Evolutionary conservation across 2,888 invertebrate species (phyloP).

Genomic region (Pandemis cinnamomeana): DNA sequence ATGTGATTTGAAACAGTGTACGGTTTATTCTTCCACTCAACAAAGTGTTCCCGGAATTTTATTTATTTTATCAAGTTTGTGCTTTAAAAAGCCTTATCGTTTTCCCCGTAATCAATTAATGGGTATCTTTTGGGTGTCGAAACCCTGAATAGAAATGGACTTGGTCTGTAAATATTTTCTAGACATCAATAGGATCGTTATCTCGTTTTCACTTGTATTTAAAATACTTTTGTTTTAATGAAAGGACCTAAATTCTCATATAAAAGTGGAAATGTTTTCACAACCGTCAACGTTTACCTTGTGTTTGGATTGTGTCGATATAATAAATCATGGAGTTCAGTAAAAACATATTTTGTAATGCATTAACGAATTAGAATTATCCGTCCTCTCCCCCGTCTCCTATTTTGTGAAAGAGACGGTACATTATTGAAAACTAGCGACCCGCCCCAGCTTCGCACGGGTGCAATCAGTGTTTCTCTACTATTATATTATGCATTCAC

Average conservation of each 20-base stretch:
- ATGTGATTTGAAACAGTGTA: constrained; percentile 24
- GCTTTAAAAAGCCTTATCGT: constrained; percentile 34
- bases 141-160: neutral
- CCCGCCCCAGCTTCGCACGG: too few species aligned
- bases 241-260: neutral
- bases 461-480: too few species aligned
- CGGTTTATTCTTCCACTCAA: constrained; percentile 17
- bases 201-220: neutral
- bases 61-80: constrained; percentile 29
- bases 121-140: constrained; percentile 19
- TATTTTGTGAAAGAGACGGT: too few species aligned
- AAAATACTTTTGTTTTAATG: neutral
- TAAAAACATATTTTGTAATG: too few species aligned
- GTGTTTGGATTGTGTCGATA: neutral
- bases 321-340: too few species aligned
- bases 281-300: too few species aligned
- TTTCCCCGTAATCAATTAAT: constrained; percentile 25
- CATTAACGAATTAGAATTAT: too few species aligned
- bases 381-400: too few species aligned
- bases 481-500: too few species aligned
- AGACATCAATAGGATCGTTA: neutral
- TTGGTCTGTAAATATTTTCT: constrained; percentile 4
- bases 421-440: too few species aligned
- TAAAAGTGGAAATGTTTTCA: neutral
- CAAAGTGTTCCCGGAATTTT: constrained; percentile 24